Percentiles rank a stretch among this genome's conserved stretches.
Conservation (phyloP, 2,113 vertebrate species). For the Corynorhinus townsendii region DNA sequence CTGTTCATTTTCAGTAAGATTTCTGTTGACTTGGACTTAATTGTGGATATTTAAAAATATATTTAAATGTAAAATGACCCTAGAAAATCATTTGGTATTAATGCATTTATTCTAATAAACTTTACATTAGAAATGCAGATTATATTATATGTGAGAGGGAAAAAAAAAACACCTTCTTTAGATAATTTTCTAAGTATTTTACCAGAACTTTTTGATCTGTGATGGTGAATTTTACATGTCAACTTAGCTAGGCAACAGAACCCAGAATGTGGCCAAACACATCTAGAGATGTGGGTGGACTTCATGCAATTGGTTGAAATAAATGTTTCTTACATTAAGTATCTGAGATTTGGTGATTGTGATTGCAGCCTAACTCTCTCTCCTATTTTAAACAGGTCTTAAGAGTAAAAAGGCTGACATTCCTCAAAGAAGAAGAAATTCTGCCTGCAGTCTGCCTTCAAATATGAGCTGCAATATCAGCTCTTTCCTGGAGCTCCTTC, state of each 20-base stretch:
- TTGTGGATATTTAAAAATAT: not conserved
- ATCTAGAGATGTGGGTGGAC: not conserved
- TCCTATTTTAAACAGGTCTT: not conserved
- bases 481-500: not conserved
- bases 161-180: not conserved
- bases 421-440: not conserved
- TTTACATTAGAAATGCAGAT: not conserved
- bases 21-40: not conserved
- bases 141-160: not conserved
- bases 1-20: not conserved
- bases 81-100: not conserved
- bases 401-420: not conserved
- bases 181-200: constrained; percentile 16
- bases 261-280: not conserved
- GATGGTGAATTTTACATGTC: not conserved
- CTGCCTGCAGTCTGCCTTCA: not conserved
- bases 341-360: not conserved
- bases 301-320: not conserved
- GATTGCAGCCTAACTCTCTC: not conserved
- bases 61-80: not conserved
- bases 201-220: not conserved
- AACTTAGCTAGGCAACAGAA: not conserved
- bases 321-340: not conserved
- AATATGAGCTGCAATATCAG: not conserved
- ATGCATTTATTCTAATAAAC: not conserved